Evolutionary conservation across 92 coral and sea anemone genomes (phyloP), one percentile per base, ranked within the genome.

Genomic region (Diadumene lineata): DNA sequence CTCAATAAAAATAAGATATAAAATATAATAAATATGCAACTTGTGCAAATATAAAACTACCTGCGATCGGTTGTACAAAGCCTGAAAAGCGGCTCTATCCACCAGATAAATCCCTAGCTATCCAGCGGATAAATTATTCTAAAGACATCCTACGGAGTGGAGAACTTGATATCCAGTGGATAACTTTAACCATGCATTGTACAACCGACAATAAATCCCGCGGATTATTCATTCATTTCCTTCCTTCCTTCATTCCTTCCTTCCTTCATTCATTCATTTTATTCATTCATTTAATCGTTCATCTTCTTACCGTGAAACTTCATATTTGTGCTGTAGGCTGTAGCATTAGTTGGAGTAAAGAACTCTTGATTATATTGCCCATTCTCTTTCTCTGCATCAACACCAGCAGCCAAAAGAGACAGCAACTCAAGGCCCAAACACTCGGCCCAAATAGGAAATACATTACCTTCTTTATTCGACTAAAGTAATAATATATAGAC

Each of bases 361-460:
- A 86, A 38, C 0, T 55, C 60, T 1, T 21, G 15, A 34, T 69
- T 69, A 24, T 73, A 53, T 73, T 85, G 90, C 64, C 90, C 65
- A 16, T 53, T 32, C 31, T 18, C 86, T n/a, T 25, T 4, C 1
- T n/a, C 68, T 29, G 78, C 33, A 43, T 69, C 69, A 31, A 65
- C n/a, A 32, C 76, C 81, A 17, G 78, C 70, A 38, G 69, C 65
- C 27, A 81, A n/a, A 26, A 83, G 55, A 26, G 82, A 44, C 11
- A 89, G 31, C 66, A 79, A 62, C 69, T 90, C 89, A 9, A 87
- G 63, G 15, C 96, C 96, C 19, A 90, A 88, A 53, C 96, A 90
- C 62, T 81, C 85, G 16, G 86, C 89, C 96, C 96, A 90, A 65
- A 90, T 79, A 34, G 96, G 96, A 73, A 90, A 90, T n/a, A 79